Percentiles rank a stretch among this genome's conserved stretches.
Conservation (phyloP, 2,888 invertebrate genomes). For the Pseudolycoriella hygida region DNA sequence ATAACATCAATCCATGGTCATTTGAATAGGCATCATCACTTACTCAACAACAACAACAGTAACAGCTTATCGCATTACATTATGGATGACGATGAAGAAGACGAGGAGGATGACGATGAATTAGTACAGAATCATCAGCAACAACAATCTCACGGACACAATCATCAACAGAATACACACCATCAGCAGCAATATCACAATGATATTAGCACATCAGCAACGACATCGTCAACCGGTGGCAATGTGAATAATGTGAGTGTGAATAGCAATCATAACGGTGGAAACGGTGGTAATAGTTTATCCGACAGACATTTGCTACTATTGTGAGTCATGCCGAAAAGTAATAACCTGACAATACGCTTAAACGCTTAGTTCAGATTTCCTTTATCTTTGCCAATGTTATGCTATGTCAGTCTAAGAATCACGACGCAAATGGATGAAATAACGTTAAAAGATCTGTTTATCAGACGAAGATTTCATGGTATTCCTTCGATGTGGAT, state of each 20-base stretch:
- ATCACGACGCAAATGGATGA: too few species aligned
- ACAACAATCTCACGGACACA: too few species aligned
- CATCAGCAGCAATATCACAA: conserved; percentile 5
- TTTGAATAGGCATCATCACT: conserved; percentile 8
- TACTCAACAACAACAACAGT: conserved; percentile 7
- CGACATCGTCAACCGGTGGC: conserved; percentile 10
- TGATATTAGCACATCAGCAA: conserved; percentile 2
- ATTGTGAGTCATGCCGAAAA: conserved; percentile 6
- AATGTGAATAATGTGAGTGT: conserved; percentile 12
- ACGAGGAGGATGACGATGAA: conserved; percentile 2
- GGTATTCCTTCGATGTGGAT: too few species aligned
- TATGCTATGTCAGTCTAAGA: too few species aligned
- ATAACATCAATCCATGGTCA: conserved; percentile 8
- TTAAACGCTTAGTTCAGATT: neutral
- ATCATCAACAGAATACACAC: conserved; percentile 7
- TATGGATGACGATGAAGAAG: neutral
- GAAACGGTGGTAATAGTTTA: conserved; percentile 7
- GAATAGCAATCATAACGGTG: conserved; percentile 12
- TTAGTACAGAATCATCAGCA: conserved; percentile 4
- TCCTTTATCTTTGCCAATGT: too few species aligned
- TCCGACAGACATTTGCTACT: conserved; percentile 7
- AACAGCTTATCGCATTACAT: conserved; percentile 2
- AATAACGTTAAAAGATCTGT: too few species aligned
- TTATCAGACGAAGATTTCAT: too few species aligned
- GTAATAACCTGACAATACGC: neutral